Conservation (phyloP, 2,113 vertebrate genomes). For the Excalfactoria chinensis region DNA sequence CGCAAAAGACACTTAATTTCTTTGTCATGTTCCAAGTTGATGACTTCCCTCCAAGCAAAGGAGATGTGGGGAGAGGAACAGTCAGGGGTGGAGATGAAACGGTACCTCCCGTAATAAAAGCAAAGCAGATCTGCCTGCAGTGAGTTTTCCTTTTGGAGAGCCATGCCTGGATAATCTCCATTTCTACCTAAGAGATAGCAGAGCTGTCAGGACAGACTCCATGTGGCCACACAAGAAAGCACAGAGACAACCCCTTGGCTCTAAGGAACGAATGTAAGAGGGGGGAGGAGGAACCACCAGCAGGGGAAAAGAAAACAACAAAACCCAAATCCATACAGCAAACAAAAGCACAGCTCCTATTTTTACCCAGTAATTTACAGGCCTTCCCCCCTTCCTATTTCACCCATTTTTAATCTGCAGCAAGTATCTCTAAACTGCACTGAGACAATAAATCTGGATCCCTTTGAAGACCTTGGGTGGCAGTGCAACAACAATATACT, state of each 20-base stretch:
- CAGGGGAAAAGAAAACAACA: background rate
- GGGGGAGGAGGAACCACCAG: background rate
- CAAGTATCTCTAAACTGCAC: slow-evolving; percentile 33
- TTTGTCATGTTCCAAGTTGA: background rate
- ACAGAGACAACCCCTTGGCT: slow-evolving; percentile 35
- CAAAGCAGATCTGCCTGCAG: background rate
- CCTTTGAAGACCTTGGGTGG: slow-evolving; percentile 40
- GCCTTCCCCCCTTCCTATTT: slow-evolving; percentile 23
- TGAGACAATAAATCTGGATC: slow-evolving; percentile 44
- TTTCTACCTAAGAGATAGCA: slow-evolving; percentile 60
- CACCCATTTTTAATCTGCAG: slow-evolving; percentile 52
- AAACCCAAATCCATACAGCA: slow-evolving; percentile 10
- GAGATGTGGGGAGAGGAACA: slow-evolving; percentile 18
- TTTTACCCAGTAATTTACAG: slow-evolving; percentile 31
- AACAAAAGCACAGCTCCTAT: slow-evolving; percentile 15
- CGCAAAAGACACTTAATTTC: slow-evolving; percentile 13
- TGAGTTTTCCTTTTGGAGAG: slow-evolving; percentile 23
- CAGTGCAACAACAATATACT: slow-evolving; percentile 32
- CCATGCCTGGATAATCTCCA: slow-evolving; percentile 57
- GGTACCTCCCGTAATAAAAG: slow-evolving; percentile 11
- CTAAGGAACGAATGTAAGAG: background rate
- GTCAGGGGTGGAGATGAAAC: slow-evolving; percentile 30
- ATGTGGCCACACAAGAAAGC: slow-evolving; percentile 47
- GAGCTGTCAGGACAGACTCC: slow-evolving; percentile 42
- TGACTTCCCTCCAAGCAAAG: slow-evolving; percentile 28